Conservation (phyloP, 1,140 invertebrate species). For the Heliothis virescens region DNA sequence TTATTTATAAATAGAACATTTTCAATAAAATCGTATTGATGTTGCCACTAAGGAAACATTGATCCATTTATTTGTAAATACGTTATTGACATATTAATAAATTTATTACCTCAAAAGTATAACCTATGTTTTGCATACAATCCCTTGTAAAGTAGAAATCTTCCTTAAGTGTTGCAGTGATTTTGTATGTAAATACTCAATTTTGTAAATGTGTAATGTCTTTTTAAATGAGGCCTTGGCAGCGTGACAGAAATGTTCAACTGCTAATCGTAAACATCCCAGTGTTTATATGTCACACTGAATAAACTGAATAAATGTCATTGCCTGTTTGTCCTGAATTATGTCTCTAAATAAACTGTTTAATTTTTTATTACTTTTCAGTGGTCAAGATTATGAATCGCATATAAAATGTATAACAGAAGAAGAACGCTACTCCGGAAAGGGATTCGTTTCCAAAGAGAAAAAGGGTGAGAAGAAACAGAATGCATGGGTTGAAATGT, state of each 20-base stretch:
- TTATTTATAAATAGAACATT: slow-evolving; percentile 12
- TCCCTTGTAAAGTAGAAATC: too few species aligned
- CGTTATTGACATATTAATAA: too few species aligned
- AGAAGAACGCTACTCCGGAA: slow-evolving; percentile 95
- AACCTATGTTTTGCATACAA: too few species aligned
- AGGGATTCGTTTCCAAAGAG: slow-evolving; percentile 92
- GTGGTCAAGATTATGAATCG: slow-evolving; percentile 91
- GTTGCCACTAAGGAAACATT: slow-evolving; percentile 25
- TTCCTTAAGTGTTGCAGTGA: too few species aligned
- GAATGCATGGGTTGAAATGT: slow-evolving; percentile 94
- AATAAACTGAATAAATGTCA: too few species aligned
- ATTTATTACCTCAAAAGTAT: too few species aligned
- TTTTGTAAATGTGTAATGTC: neutral
- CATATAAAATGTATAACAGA: slow-evolving; percentile 98
- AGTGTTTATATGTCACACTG: too few species aligned
- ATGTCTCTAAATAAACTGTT: neutral
- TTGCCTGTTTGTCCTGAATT: neutral
- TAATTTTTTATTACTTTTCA: slow-evolving; percentile 81
- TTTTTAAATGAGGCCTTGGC: too few species aligned
- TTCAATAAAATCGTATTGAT: slow-evolving; percentile 5
- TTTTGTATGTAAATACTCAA: too few species aligned
- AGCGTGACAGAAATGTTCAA: too few species aligned
- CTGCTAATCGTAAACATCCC: too few species aligned
- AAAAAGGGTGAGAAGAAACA: slow-evolving; percentile 97
- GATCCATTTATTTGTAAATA: neutral